These are phyloP conservation scores for Hedychridium roseum DNA, from an alignment of 2,888 invertebrate species.

Conservation along the genomic window DNA sequence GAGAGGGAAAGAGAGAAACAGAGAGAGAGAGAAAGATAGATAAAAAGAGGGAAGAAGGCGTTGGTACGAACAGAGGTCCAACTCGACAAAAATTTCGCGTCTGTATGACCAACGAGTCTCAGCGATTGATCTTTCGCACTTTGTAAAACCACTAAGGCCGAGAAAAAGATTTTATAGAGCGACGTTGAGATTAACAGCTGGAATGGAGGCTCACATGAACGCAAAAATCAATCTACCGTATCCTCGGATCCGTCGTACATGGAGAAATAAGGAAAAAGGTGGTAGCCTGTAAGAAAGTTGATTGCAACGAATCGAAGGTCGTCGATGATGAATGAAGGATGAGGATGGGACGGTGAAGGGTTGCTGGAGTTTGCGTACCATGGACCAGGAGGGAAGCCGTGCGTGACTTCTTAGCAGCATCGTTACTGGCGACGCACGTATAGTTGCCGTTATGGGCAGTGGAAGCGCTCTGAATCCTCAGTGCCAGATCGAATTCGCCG, in stretches of 20 bases:
- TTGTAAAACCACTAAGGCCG: no score
- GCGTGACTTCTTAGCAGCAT: constrained; percentile 63
- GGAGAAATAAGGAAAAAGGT: no score
- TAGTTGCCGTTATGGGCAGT: constrained; percentile 67
- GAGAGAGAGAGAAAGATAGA: constrained; percentile 2
- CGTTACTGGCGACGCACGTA: constrained; percentile 66
- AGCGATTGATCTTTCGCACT: constrained; percentile 32
- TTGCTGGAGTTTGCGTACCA: constrained; percentile 53
- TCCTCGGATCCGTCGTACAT: no score
- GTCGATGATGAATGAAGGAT: not conserved
- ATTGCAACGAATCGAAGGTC: no score
- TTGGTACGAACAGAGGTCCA: constrained; percentile 11
- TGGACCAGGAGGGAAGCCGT: constrained; percentile 65
- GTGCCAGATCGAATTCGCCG: constrained; percentile 59
- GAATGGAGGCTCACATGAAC: no score
- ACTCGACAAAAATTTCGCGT: constrained; percentile 23
- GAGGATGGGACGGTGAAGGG: not conserved
- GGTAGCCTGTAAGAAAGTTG: no score
- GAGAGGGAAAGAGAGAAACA: constrained; percentile 14
- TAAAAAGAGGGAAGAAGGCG: no score
- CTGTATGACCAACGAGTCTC: constrained; percentile 23
- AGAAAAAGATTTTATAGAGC: no score
- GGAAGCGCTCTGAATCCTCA: constrained; percentile 66
- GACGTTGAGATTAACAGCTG: no score
- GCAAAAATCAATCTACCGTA: no score